These are phyloP conservation scores for Rhombomys opimus DNA, from an alignment of 2,113 vertebrate genomes.

Conservation along the genomic window DNA sequence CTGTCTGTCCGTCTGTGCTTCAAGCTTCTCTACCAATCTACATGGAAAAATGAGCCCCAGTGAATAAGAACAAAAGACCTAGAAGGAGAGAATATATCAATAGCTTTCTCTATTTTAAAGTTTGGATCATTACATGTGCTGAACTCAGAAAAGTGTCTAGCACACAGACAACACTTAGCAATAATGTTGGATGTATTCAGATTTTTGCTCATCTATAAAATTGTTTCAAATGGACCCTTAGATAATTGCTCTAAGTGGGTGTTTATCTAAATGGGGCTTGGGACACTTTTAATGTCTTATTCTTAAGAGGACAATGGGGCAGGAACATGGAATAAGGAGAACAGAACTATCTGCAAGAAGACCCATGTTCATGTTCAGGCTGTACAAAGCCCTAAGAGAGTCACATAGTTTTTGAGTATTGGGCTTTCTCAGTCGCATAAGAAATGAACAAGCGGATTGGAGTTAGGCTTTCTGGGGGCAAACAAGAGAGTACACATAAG, in stretches of 20 bases:
- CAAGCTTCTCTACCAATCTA: not conserved
- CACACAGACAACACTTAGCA: not conserved
- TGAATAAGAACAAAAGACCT: not conserved
- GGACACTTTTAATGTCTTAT: conserved; percentile 15
- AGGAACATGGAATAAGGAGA: not conserved
- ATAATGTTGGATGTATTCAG: not conserved
- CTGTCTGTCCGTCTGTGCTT: not conserved
- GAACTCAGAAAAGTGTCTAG: not conserved
- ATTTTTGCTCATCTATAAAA: conserved; percentile 15
- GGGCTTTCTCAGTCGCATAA: not conserved
- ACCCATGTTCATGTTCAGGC: not conserved
- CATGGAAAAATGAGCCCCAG: not conserved
- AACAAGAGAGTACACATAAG: not conserved
- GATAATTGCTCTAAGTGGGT: not conserved
- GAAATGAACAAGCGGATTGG: conserved; percentile 1
- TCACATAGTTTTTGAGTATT: conserved; percentile 14
- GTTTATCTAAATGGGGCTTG: conserved; percentile 28
- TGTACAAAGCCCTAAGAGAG: not conserved
- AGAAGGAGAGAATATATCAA: conserved; percentile 21
- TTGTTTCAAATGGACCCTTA: not conserved
- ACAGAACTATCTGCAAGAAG: not conserved
- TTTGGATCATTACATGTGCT: not conserved
- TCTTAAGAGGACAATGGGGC: not conserved
- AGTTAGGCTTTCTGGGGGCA: not conserved
- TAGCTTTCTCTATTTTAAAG: conserved; percentile 3